phyloP scores from a whole-genome alignment of 2,113 vertebrate genomes.

The Osmerus mordax region DNA sequence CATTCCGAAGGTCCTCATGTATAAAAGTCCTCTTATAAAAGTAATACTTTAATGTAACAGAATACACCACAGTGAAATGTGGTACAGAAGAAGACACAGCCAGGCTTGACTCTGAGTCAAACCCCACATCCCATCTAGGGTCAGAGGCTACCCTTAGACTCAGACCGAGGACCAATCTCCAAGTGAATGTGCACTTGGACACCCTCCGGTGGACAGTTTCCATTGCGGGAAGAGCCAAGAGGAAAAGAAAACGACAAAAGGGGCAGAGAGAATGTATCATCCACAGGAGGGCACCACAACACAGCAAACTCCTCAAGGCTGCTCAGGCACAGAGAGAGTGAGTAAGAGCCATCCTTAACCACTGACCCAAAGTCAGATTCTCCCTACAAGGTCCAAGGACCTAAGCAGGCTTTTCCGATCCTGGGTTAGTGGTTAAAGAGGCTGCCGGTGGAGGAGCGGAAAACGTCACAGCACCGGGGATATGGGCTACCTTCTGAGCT shows the following conservation, averaged over 20 bases:
- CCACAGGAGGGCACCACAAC: background rate
- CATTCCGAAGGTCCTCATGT: no score
- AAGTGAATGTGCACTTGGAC: no score
- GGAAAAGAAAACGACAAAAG: background rate
- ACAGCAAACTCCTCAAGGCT: background rate
- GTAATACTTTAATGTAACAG: no score
- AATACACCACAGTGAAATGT: no score
- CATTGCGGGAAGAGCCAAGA: background rate
- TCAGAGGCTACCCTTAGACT: no score
- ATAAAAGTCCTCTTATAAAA: no score
- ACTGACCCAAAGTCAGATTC: background rate
- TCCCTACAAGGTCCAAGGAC: background rate
- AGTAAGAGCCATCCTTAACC: background rate
- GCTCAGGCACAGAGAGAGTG: no score
- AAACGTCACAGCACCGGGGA: constrained; percentile 47
- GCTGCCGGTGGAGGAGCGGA: background rate
- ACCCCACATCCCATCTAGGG: no score
- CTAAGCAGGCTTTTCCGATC: background rate
- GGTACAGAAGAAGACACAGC: no score
- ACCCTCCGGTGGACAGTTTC: background rate
- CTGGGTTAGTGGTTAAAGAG: background rate
- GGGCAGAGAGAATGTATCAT: background rate
- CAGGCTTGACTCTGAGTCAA: no score
- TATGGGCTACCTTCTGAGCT: constrained; percentile 68
- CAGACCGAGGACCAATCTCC: no score